These are phyloP conservation scores for Plebejus anna DNA, from an alignment of 2,888 invertebrate genomes.

Conservation along the genomic window DNA sequence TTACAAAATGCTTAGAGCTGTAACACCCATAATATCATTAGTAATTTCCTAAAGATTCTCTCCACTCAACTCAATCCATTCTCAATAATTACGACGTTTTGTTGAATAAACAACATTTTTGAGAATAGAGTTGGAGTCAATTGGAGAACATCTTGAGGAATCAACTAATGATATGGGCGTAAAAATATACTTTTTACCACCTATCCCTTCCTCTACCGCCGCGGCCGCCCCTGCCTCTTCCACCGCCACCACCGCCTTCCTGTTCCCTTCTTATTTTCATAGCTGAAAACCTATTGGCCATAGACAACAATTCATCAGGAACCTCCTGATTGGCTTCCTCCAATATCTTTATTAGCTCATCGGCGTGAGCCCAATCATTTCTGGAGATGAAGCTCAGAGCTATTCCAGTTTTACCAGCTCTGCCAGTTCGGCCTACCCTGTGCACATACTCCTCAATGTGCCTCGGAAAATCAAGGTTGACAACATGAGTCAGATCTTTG, in stretches of 20 bases:
- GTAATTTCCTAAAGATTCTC: no score
- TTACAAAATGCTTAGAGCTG: neutral
- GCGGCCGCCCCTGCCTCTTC: slow-evolving; percentile 55
- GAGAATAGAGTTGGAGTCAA: no score
- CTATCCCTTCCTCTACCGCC: slow-evolving; percentile 54
- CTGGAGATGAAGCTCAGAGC: slow-evolving; percentile 91
- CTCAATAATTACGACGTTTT: no score
- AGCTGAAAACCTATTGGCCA: slow-evolving; percentile 86
- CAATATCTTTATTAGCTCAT: slow-evolving; percentile 90
- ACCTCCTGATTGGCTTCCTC: slow-evolving; percentile 93
- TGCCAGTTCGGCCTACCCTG: slow-evolving; percentile 96
- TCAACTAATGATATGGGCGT: no score
- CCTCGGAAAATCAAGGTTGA: slow-evolving; percentile 95
- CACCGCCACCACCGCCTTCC: slow-evolving; percentile 68
- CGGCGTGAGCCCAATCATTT: slow-evolving; percentile 90
- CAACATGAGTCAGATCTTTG: slow-evolving; percentile 91
- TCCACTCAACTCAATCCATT: no score
- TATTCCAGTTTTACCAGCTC: slow-evolving; percentile 92
- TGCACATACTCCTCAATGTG: slow-evolving; percentile 98
- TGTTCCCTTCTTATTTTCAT: slow-evolving; percentile 82
- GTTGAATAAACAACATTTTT: no score
- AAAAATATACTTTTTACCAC: slow-evolving; percentile 35
- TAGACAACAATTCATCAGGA: slow-evolving; percentile 85
- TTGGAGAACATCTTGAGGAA: no score
- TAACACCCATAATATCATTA: no score